Evolutionary conservation across 1,140 invertebrate species (phyloP).

Genomic region (Aphidius gifuensis): DNA sequence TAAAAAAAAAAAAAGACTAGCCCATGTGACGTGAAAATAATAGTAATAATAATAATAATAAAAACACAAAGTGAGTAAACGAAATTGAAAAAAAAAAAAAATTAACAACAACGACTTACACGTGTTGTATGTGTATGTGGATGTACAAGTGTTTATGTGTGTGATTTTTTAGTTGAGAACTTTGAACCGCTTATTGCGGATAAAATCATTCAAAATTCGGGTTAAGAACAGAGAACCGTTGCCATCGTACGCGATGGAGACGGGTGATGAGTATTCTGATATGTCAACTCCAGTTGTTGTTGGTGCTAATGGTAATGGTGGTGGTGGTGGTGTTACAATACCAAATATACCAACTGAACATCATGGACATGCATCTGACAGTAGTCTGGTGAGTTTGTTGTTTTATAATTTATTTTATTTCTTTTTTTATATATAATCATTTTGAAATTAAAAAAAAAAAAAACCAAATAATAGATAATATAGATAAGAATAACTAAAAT

Average conservation of each 20-base stretch:
- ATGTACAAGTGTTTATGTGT: too few relatives aligned
- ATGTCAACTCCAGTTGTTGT: slow-evolving; percentile 37
- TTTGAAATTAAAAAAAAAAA: neutral
- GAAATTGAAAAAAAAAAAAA: neutral
- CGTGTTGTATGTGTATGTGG: too few relatives aligned
- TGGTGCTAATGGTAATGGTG: too few relatives aligned
- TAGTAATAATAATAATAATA: neutral
- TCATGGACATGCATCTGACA: slow-evolving; percentile 43
- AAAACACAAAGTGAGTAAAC: too few relatives aligned
- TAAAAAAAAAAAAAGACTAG: too few relatives aligned
- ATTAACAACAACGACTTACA: too few relatives aligned
- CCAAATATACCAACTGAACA: slow-evolving; percentile 41
- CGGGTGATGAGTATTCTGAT: slow-evolving; percentile 75
- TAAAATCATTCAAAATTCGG: slow-evolving; percentile 77
- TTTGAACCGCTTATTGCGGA: slow-evolving; percentile 26
- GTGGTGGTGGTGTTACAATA: slow-evolving; percentile 38
- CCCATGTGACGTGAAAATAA: too few relatives aligned
- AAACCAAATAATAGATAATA: neutral
- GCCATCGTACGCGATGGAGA: slow-evolving; percentile 79
- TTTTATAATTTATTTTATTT: slow-evolving; percentile 1
- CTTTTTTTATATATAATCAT: neutral
- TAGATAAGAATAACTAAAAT: too few relatives aligned
- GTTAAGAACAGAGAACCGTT: slow-evolving; percentile 85
- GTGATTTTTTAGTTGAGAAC: too few relatives aligned
- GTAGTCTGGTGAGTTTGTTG: slow-evolving; percentile 43